Evolutionary conservation across 2,113 vertebrate species (phyloP).

Genomic region (Noturus placidus): DNA sequence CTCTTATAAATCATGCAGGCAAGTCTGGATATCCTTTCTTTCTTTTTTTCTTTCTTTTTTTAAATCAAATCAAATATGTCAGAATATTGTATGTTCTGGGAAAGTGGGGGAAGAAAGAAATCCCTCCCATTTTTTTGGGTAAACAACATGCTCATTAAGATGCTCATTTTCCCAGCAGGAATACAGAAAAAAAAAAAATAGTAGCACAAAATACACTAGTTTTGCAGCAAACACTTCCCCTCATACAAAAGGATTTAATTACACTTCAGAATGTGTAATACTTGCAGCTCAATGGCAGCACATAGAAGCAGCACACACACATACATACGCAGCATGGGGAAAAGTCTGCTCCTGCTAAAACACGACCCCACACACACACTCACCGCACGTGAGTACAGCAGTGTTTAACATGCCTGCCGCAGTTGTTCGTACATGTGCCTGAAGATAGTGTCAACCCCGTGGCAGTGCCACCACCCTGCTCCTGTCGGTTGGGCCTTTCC

Average conservation of each 20-base stretch:
- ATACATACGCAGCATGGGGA: slow-evolving; percentile 42
- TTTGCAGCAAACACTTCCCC: slow-evolving; percentile 48
- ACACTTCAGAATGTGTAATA: slow-evolving; percentile 39
- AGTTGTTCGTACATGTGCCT: slow-evolving; percentile 71
- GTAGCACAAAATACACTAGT: slow-evolving; percentile 63
- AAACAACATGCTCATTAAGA: slow-evolving; percentile 68
- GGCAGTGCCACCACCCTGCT: slow-evolving; percentile 40
- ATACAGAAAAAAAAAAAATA: slow-evolving; percentile 44
- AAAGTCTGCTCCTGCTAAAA: slow-evolving; percentile 45
- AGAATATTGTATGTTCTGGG: slow-evolving; percentile 45
- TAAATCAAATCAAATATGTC: slow-evolving; percentile 64
- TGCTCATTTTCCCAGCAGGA: slow-evolving; percentile 71
- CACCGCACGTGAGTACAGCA: slow-evolving; percentile 47
- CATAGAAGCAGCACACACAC: slow-evolving; percentile 37
- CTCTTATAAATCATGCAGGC: not conserved
- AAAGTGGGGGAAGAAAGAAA: slow-evolving; percentile 40
- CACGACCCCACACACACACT: slow-evolving; percentile 42
- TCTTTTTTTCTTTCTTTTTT: slow-evolving; percentile 54
- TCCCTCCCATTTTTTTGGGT: slow-evolving; percentile 54
- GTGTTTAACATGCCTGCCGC: slow-evolving; percentile 71
- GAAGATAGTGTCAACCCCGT: slow-evolving; percentile 61
- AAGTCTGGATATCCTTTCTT: slow-evolving; percentile 37
- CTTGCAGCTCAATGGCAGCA: slow-evolving; percentile 41
- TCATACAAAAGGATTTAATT: slow-evolving; percentile 54
- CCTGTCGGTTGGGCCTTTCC: slow-evolving; percentile 55